phyloP scores from a whole-genome alignment of 1,140 invertebrate species.

The Aphaenogaster ashmeadi region DNA sequence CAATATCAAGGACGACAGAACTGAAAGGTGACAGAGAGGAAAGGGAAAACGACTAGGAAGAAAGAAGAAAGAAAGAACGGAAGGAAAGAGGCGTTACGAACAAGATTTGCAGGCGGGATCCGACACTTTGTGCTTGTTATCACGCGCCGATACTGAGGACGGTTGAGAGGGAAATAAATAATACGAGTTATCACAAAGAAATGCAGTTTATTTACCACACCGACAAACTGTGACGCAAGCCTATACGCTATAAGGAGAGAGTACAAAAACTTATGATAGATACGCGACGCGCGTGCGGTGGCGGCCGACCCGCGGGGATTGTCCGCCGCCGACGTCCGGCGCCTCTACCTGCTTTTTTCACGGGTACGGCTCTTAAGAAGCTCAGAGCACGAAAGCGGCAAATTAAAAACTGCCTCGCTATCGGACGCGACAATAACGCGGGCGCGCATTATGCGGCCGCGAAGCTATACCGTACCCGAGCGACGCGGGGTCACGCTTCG shows the following conservation, averaged over 20 bases:
- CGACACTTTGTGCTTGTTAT: conserved; percentile 50
- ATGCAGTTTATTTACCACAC: conserved; percentile 87
- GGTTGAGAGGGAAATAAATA: conserved; percentile 86
- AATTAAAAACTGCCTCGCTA: conserved; percentile 48
- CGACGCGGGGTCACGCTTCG: conserved; percentile 57
- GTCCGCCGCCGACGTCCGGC: neutral
- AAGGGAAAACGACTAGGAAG: neutral
- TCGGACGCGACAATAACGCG: conserved; percentile 27
- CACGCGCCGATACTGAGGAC: conserved; percentile 65
- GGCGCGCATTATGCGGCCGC: conserved; percentile 31
- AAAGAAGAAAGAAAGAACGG: neutral
- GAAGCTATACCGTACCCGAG: conserved; percentile 60
- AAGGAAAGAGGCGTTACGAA: neutral
- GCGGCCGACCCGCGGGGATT: neutral
- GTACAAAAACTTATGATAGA: conserved; percentile 63
- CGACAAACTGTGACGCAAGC: conserved; percentile 84
- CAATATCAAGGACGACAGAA: neutral
- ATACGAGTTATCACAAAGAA: conserved; percentile 86
- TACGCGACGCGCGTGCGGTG: conserved; percentile 37
- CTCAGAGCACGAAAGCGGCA: conserved; percentile 51
- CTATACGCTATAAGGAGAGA: conserved; percentile 78
- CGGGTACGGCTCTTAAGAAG: conserved; percentile 60
- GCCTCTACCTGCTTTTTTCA: neutral
- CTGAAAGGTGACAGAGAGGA: neutral
- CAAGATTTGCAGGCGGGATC: conserved; percentile 44